Evolutionary conservation across 2,797 vertebrate genomes (phyloP).

Genomic region (Crax fasciolata): DNA sequence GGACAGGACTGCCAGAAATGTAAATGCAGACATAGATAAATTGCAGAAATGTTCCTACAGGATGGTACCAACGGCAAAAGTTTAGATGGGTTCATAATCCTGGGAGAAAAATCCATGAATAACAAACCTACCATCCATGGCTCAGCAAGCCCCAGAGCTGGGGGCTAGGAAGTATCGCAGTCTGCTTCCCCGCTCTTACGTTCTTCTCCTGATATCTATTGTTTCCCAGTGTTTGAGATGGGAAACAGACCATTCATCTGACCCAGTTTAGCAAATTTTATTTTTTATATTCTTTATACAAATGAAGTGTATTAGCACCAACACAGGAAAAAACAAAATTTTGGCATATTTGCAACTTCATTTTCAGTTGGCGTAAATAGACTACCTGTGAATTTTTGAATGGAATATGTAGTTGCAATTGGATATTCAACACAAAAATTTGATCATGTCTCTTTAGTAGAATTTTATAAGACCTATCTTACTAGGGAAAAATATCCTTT

Average conservation of each 20-base stretch:
- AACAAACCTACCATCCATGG: not conserved
- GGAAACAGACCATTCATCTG: not conserved
- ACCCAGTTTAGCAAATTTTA: not conserved
- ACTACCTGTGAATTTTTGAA: too few species aligned
- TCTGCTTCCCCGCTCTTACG: not conserved
- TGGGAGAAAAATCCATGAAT: not conserved
- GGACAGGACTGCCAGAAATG: not conserved
- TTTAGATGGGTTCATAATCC: not conserved
- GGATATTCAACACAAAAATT: too few species aligned
- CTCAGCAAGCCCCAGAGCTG: not conserved
- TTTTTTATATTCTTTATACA: not conserved
- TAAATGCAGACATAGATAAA: not conserved
- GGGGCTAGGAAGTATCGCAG: not conserved
- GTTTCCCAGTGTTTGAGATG: not conserved
- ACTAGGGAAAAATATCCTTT: too few species aligned
- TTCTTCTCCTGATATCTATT: not conserved
- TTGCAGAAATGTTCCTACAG: not conserved
- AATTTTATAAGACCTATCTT: too few species aligned
- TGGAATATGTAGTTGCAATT: too few species aligned
- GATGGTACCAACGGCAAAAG: not conserved
- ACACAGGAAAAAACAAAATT: too few species aligned
- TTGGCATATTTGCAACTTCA: too few species aligned
- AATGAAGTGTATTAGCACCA: fast-evolving
- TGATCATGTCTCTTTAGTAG: too few species aligned
- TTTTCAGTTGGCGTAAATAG: too few species aligned